These are phyloP conservation scores for Notarius lentiginosus DNA, from an alignment of 2,113 vertebrate species.

Conservation along the genomic window DNA sequence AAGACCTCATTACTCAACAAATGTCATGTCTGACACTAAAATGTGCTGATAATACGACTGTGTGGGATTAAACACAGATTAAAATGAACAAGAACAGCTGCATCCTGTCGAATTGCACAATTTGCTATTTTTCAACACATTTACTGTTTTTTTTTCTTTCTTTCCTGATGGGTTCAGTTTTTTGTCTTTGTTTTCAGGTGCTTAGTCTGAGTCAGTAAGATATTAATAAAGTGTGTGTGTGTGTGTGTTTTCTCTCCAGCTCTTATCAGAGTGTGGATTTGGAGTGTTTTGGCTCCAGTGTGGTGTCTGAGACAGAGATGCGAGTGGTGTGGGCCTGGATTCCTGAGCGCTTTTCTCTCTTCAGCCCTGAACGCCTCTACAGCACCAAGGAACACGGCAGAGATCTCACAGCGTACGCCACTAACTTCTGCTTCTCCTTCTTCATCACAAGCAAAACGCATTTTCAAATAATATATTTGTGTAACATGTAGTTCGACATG, in stretches of 20 bases:
- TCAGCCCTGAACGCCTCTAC: constrained; percentile 77
- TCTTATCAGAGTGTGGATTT: constrained; percentile 76
- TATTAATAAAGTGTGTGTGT: neutral
- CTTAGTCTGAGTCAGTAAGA: neutral
- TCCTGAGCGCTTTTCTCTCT: constrained; percentile 84
- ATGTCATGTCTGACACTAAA: neutral
- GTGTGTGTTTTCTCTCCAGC: constrained; percentile 55
- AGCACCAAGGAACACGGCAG: constrained; percentile 72
- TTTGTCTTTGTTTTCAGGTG: neutral
- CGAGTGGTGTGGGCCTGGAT: constrained; percentile 87
- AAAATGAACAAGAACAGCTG: neutral
- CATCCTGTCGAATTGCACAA: neutral
- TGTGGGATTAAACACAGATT: neutral
- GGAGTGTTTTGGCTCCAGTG: constrained; percentile 73
- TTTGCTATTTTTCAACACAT: neutral
- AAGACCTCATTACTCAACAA: neutral
- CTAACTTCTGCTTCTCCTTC: neutral
- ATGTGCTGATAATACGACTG: too few relatives aligned
- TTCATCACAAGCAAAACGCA: neutral
- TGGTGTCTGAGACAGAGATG: constrained; percentile 80
- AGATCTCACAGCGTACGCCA: constrained; percentile 77
- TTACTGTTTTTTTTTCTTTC: neutral
- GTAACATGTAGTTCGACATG: neutral
- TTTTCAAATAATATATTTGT: neutral
- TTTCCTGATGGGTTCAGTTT: neutral